Percentiles rank a stretch among this genome's conserved stretches.
Evolutionary conservation across 2,113 vertebrate genomes (phyloP).

Genomic region (Cephalopholis sonnerati): DNA sequence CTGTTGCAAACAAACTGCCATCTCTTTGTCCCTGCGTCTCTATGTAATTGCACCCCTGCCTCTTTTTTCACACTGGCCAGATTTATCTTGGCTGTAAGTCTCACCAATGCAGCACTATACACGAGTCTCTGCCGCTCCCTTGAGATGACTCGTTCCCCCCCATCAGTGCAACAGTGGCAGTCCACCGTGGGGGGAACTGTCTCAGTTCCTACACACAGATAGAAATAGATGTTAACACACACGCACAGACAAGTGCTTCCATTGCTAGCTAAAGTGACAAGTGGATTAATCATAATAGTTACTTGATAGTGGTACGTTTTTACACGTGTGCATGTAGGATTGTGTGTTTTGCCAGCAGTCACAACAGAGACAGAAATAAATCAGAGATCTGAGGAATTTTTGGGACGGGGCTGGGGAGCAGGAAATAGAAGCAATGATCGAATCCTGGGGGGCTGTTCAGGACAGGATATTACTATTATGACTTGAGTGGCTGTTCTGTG

Average conservation of each 20-base stretch:
- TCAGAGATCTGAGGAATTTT: neutral
- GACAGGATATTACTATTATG: slow-evolving; percentile 1
- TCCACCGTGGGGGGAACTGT: slow-evolving; percentile 12
- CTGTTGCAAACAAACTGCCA: slow-evolving; percentile 60
- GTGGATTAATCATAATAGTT: slow-evolving; percentile 19
- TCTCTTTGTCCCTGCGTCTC: slow-evolving; percentile 54
- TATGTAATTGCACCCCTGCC: slow-evolving; percentile 59
- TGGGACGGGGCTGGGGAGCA: neutral
- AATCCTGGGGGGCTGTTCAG: neutral
- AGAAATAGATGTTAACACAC: slow-evolving; percentile 1
- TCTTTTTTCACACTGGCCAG: slow-evolving; percentile 50
- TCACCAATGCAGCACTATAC: slow-evolving; percentile 38
- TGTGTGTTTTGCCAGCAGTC: neutral
- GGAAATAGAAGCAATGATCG: slow-evolving; percentile 9
- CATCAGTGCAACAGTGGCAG: slow-evolving; percentile 35
- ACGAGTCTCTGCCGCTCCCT: slow-evolving; percentile 17
- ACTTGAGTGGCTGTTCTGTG: slow-evolving; percentile 20
- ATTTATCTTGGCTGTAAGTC: slow-evolving; percentile 48
- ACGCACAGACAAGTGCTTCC: neutral
- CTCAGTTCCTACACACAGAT: slow-evolving; percentile 22
- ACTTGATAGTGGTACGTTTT: neutral
- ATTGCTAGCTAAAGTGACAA: slow-evolving; percentile 24
- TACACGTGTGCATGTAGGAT: neutral
- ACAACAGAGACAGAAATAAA: neutral
- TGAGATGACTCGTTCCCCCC: slow-evolving; percentile 34